Evolutionary conservation across 2,888 invertebrate species (phyloP).

Genomic region (Rugalucina vietnamica): DNA sequence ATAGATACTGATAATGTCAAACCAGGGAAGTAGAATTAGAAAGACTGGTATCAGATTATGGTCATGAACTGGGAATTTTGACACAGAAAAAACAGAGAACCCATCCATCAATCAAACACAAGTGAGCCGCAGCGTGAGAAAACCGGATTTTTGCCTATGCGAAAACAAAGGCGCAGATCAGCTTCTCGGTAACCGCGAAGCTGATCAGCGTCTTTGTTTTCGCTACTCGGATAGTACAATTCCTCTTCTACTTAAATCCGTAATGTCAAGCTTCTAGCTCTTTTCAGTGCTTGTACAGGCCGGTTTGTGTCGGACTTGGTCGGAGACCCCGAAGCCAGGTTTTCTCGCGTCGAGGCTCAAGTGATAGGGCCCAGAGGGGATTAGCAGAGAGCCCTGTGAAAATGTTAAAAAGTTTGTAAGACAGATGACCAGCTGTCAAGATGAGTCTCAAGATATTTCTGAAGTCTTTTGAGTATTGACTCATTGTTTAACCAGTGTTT

Average conservation of each 20-base stretch:
- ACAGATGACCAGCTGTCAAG: neutral
- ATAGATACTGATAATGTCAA: slow-evolving; percentile 1
- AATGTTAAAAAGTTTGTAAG: neutral
- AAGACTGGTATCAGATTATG: neutral
- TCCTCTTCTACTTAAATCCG: too few relatives aligned
- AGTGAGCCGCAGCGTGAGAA: too few relatives aligned
- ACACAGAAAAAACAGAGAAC: slow-evolving; percentile 4
- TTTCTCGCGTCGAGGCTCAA: too few relatives aligned
- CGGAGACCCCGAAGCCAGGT: too few relatives aligned
- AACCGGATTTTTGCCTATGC: too few relatives aligned
- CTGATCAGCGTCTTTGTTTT: too few relatives aligned
- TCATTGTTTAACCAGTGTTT: neutral
- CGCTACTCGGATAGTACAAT: too few relatives aligned
- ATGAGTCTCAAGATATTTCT: neutral
- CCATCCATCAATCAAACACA: slow-evolving; percentile 3
- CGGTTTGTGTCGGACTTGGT: too few relatives aligned
- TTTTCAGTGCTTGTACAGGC: too few relatives aligned
- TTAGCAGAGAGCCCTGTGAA: neutral
- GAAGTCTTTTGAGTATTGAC: neutral
- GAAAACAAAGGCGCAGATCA: too few relatives aligned
- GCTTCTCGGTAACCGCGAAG: too few relatives aligned
- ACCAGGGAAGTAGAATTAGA: neutral
- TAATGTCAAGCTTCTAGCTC: too few relatives aligned
- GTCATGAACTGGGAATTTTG: neutral
- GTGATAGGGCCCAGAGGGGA: neutral